phyloP scores from a whole-genome alignment of 2,888 invertebrate species.

The Thysanoteuthis rhombus region DNA sequence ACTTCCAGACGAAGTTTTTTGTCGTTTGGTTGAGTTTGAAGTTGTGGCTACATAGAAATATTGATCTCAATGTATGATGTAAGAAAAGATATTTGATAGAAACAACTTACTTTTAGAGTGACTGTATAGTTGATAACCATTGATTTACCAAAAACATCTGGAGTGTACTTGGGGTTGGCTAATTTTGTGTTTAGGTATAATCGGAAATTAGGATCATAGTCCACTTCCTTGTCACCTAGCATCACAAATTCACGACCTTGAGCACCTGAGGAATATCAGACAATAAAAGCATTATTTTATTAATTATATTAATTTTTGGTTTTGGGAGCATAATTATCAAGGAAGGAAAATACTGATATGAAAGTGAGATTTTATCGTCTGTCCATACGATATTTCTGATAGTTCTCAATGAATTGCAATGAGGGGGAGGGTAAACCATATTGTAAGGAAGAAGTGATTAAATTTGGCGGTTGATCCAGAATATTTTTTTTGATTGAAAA shows the following conservation, averaged over 20 bases:
- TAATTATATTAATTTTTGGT: too few species aligned
- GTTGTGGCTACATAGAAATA: background rate
- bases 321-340: too few species aligned
- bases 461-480: too few species aligned
- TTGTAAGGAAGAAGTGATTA: too few species aligned
- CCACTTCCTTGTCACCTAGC: constrained; percentile 88
- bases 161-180: constrained; percentile 86
- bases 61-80: background rate
- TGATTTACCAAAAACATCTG: constrained; percentile 86
- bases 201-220: constrained; percentile 87
- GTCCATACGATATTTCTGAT: too few species aligned
- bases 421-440: too few species aligned
- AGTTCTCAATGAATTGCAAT: too few species aligned
- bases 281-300: background rate
- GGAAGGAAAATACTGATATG: too few species aligned
- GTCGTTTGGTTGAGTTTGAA: too few species aligned
- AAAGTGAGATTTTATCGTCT: too few species aligned
- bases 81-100: background rate
- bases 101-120: constrained; percentile 76
- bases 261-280: constrained; percentile 69
- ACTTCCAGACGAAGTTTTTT: too few species aligned
- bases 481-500: too few species aligned
- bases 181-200: constrained; percentile 91
- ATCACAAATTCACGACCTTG: constrained; percentile 84
- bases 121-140: constrained; percentile 92